phyloP scores from a whole-genome alignment of 2,113 vertebrate genomes.

The Barnardius zonarius region DNA sequence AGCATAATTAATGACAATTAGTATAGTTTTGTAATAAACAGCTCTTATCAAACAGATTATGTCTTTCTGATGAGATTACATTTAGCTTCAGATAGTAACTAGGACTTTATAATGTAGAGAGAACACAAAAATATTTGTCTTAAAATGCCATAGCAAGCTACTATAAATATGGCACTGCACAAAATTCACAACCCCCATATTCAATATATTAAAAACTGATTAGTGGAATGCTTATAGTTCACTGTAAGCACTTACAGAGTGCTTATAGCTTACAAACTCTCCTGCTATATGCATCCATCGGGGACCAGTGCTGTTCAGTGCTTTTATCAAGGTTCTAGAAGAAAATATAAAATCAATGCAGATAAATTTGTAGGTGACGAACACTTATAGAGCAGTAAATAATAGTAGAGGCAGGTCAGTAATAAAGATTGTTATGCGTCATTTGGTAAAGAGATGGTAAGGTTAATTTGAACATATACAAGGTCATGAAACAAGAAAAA shows the following conservation, averaged over 20 bases:
- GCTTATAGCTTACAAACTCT: not conserved
- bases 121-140: not conserved
- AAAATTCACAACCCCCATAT: not conserved
- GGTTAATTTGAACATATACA: not conserved
- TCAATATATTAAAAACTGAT: not conserved
- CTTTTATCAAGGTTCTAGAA: not conserved
- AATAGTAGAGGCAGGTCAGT: not conserved
- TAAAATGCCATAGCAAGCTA: not conserved
- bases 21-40: not conserved
- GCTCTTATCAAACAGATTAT: not conserved
- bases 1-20: not conserved
- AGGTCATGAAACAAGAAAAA: not conserved
- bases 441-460: not conserved
- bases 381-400: not conserved
- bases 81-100: not conserved
- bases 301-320: not conserved
- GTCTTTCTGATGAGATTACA: not conserved
- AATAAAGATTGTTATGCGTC: not conserved
- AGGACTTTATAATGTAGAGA: not conserved
- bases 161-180: not conserved
- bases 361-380: not conserved
- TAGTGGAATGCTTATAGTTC: not conserved
- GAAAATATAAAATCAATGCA: constrained; percentile 31
- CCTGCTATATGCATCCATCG: fast-evolving
- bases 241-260: not conserved